These are phyloP conservation scores for Micrastur ruficollis DNA, from an alignment of 2,797 vertebrate species.

Conservation along the genomic window DNA sequence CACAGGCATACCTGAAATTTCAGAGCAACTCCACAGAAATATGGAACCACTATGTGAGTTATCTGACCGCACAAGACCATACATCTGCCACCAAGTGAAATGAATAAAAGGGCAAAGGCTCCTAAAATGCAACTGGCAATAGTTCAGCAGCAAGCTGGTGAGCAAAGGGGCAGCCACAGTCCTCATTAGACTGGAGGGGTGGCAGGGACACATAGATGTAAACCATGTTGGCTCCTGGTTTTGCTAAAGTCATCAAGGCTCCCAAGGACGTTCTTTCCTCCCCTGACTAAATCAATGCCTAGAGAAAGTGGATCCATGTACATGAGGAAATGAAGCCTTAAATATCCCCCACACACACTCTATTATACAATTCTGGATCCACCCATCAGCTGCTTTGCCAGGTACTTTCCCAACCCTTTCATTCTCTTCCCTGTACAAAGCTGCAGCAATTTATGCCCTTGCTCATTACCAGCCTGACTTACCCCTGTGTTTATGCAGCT, in stretches of 20 bases:
- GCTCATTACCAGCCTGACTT: neutral
- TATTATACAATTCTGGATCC: neutral
- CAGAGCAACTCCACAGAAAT: neutral
- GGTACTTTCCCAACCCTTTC: neutral
- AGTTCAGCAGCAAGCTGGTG: neutral
- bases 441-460: neutral
- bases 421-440: neutral
- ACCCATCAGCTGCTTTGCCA: neutral
- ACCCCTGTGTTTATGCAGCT: neutral
- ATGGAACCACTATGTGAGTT: neutral
- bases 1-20: neutral
- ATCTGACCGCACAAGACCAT: neutral
- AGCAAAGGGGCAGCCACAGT: neutral
- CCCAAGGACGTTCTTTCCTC: neutral
- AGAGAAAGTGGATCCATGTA: neutral
- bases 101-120: neutral
- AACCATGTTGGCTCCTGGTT: neutral
- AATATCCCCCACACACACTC: accelerated
- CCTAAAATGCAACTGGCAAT: neutral
- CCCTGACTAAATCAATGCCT: neutral
- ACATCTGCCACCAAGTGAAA: neutral
- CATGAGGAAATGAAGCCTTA: neutral
- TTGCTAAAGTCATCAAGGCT: neutral
- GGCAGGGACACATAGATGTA: neutral
- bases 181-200: neutral